Percentiles rank a stretch among this genome's conserved stretches.
Evolutionary conservation across 1,140 invertebrate genomes (phyloP).

Genomic region (Phthorimaea operculella): DNA sequence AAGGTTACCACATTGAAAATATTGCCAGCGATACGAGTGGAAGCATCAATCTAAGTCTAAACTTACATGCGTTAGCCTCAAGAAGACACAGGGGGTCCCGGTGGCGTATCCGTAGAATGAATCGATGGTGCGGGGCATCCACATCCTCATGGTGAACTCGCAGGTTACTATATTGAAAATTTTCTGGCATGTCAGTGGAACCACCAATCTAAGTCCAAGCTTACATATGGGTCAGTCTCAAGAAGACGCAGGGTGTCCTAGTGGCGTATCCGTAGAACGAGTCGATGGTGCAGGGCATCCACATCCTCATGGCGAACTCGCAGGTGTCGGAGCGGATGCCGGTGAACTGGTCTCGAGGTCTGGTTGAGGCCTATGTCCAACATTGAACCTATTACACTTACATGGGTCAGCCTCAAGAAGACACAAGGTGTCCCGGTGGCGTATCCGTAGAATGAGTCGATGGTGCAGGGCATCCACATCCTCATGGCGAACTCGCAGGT

Average conservation of each 20-base stretch:
- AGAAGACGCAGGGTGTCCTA: slow-evolving; percentile 82
- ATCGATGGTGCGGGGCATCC: slow-evolving; percentile 75
- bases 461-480: slow-evolving; percentile 74
- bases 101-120: slow-evolving; percentile 80
- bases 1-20: too few species aligned
- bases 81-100: slow-evolving; percentile 82
- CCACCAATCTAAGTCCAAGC: too few species aligned
- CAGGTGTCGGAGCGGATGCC: slow-evolving; percentile 42
- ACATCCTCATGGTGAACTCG: slow-evolving; percentile 66
- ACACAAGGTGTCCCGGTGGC: slow-evolving; percentile 80
- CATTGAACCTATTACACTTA: too few species aligned
- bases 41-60: too few species aligned
- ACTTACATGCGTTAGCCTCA: too few species aligned
- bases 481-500: slow-evolving; percentile 62
- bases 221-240: too few species aligned
- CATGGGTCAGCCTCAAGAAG: too few species aligned
- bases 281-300: slow-evolving; percentile 75
- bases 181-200: too few species aligned
- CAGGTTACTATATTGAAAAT: too few species aligned
- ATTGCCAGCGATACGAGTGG: too few species aligned
- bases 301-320: slow-evolving; percentile 66
- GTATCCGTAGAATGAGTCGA: slow-evolving; percentile 81
- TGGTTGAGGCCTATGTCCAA: too few species aligned
- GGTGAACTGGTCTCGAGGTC: too few species aligned
- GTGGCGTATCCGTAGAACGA: slow-evolving; percentile 80